Evolutionary conservation across 2,797 vertebrate genomes (phyloP), one percentile per base, ranked within the genome.

Genomic region (Coregonus ussuriensis): DNA sequence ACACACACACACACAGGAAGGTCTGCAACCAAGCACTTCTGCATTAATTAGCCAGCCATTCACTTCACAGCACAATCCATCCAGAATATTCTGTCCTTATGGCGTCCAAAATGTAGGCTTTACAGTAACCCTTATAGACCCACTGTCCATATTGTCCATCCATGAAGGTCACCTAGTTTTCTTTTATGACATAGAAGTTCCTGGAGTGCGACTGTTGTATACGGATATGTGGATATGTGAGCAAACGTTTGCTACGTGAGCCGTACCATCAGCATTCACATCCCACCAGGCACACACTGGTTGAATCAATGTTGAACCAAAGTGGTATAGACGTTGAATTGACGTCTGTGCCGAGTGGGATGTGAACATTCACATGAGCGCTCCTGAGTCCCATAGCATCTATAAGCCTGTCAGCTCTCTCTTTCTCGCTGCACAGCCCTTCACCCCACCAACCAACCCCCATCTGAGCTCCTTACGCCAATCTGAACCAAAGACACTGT

Each of bases 401-500:
- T 89, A 86, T 77, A 85, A 88, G 85, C 88, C 85, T 86, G 87
- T 89, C 84, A 81, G 72, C 82, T 83, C 81, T 67, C 62, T 62
- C 78, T 72, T 14, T 53, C 85, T 86, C 83, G 74, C 83, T 78
- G 80, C 74, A 88, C 82, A 83, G 81, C 83, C 74, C 85, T 87
- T 83, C 81, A 62, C 9, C 79, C 51, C 83, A 16, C 52, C 31
- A 5, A 37, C 54, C 85, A 76, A 70, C 68, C 72, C 80, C 72
- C 72, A 78, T 71, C 74, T 77, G 84, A 89, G 88, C 77, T 83
- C 83, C 73, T 88, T 89, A 86, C 71, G 47, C 81, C 86, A 83
- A 84, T 89, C 86, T 87, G 84, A 87, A 85, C 83, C 84, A 88
- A 91, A 92, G 90, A 89, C 90, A 86, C 74, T 79, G 85, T 90